Percentiles rank a stretch among this genome's conserved stretches.
These are phyloP conservation scores for Hydrolagus colliei DNA, from an alignment of 2,797 vertebrate genomes.

Conservation along the genomic window DNA sequence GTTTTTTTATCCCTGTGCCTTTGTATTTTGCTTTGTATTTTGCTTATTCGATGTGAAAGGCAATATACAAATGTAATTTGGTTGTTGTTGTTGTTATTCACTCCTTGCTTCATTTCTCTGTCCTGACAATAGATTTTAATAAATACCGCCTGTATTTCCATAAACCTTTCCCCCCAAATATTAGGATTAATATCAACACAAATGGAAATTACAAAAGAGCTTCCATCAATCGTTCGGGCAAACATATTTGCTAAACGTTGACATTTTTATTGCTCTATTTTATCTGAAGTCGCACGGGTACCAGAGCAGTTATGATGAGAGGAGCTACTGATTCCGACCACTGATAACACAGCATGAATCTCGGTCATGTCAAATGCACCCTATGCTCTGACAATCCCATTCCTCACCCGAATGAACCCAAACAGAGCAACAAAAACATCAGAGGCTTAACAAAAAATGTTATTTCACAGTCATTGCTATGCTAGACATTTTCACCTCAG, in stretches of 20 bases:
- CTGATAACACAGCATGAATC: not conserved
- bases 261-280: not conserved
- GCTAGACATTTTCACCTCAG: constrained; percentile 1
- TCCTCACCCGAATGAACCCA: not conserved
- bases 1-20: not conserved
- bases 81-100: not conserved
- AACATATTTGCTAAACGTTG: not conserved
- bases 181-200: not conserved
- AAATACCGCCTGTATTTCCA: not conserved
- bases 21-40: not conserved
- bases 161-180: not conserved
- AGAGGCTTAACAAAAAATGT: not conserved
- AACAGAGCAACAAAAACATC: not conserved
- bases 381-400: not conserved
- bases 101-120: not conserved
- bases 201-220: no score
- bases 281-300: no score
- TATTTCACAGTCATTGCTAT: constrained; percentile 14
- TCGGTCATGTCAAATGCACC: not conserved
- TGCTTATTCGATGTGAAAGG: not conserved
- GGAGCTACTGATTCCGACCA: no score
- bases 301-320: not conserved
- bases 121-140: not conserved
- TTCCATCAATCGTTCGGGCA: not conserved
- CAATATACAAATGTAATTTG: no score